Conservation (phyloP, 2,888 invertebrate genomes). For the Gastracanthus pulcherrimus region DNA sequence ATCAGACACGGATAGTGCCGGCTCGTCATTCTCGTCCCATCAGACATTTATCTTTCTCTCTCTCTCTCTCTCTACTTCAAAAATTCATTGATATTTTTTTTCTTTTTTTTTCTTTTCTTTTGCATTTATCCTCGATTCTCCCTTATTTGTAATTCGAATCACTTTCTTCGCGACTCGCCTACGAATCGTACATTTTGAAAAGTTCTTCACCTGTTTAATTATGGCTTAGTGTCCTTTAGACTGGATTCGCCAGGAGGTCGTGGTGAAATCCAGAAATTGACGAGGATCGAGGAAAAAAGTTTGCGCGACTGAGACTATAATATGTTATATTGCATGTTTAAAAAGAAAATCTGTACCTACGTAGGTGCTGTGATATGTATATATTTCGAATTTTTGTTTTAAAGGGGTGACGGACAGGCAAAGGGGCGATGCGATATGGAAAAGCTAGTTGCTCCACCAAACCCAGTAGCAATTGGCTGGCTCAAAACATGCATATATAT, state of each 20-base stretch:
- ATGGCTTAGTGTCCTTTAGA: neutral
- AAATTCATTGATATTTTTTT: too few relatives aligned
- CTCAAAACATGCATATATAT: constrained; percentile 39
- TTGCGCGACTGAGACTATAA: neutral
- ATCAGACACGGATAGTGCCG: constrained; percentile 73
- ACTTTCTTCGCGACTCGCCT: neutral
- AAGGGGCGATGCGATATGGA: neutral
- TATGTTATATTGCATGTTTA: too few relatives aligned
- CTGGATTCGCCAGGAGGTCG: neutral
- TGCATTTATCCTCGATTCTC: constrained; percentile 24
- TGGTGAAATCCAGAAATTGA: neutral
- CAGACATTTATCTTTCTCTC: constrained; percentile 56
- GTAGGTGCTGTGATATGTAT: neutral
- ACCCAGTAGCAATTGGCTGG: constrained; percentile 2
- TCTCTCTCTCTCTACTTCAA: too few relatives aligned
- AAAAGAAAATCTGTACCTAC: neutral
- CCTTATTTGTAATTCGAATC: neutral
- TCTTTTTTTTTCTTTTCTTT: constrained; percentile 2
- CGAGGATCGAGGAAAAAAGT: constrained; percentile 30
- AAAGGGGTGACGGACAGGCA: neutral
- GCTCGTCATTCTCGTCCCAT: constrained; percentile 49
- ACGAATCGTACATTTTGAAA: neutral
- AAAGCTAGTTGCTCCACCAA: constrained; percentile 32
- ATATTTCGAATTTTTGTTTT: neutral
- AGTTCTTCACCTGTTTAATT: neutral